Conservation (phyloP, 2,888 invertebrate genomes). For the Antheraea assamensis region DNA sequence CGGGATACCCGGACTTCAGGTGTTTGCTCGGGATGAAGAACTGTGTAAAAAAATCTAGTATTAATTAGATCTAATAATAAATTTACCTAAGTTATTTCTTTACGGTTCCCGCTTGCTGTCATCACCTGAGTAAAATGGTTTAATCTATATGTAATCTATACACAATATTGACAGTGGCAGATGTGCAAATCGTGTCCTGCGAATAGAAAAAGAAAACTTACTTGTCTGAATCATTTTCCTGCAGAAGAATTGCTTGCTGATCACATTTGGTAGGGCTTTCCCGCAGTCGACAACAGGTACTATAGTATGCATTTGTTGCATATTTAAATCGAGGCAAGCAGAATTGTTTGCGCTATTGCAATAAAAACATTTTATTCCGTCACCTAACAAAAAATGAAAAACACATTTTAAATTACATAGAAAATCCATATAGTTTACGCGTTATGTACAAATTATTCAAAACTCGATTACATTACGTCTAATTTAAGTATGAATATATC, state of each 20-base stretch:
- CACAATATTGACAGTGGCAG: not conserved
- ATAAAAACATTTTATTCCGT: slow-evolving; percentile 85
- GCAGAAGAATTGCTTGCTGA: slow-evolving; percentile 82
- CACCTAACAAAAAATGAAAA: slow-evolving; percentile 49
- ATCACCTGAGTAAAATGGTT: too few relatives aligned
- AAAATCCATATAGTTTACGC: not conserved
- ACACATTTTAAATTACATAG: not conserved
- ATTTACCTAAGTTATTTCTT: not conserved
- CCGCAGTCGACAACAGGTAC: slow-evolving; percentile 64
- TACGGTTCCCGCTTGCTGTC: not conserved
- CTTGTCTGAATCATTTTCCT: slow-evolving; percentile 86
- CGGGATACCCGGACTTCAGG: slow-evolving; percentile 76
- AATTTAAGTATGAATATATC: too few relatives aligned
- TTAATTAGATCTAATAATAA: not conserved
- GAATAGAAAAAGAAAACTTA: slow-evolving; percentile 47
- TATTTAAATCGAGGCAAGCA: slow-evolving; percentile 82
- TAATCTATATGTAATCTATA: too few relatives aligned
- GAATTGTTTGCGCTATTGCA: slow-evolving; percentile 87
- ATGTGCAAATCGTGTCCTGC: not conserved
- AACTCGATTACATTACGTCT: too few relatives aligned
- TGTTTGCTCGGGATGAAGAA: slow-evolving; percentile 53
- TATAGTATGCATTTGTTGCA: slow-evolving; percentile 79
- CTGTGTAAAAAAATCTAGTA: slow-evolving; percentile 37
- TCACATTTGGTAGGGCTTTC: slow-evolving; percentile 40
- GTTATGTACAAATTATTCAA: too few relatives aligned